Evolutionary conservation across 1,140 invertebrate species (phyloP).

Genomic region (Leptonema lineaticorne): DNA sequence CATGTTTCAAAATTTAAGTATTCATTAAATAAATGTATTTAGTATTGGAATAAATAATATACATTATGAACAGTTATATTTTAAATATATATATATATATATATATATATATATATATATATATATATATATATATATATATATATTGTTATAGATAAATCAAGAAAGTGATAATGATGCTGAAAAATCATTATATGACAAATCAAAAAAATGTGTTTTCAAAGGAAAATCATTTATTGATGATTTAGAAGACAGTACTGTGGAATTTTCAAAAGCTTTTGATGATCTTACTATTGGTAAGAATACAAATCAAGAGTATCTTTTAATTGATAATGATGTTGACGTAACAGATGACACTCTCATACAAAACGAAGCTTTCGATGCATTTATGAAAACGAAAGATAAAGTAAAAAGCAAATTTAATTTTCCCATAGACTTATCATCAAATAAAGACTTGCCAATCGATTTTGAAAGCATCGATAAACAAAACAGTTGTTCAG

Average conservation of each 20-base stretch:
- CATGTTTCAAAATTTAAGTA: not conserved
- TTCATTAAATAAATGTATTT: not conserved
- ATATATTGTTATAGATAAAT: not conserved
- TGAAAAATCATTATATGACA: not conserved
- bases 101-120: not conserved
- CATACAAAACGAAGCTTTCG: slow-evolving; percentile 4
- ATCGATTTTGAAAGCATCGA: not conserved
- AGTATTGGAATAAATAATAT: not conserved
- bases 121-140: too few relatives aligned
- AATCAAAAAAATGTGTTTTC: not conserved
- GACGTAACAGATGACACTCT: not conserved
- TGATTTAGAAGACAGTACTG: not conserved
- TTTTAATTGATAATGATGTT: not conserved
- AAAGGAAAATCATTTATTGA: not conserved
- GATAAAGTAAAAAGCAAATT: slow-evolving; percentile 21
- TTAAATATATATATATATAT: not conserved
- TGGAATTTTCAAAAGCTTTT: slow-evolving; percentile 4
- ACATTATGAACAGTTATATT: not conserved
- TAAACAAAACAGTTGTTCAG: not conserved
- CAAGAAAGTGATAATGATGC: not conserved
- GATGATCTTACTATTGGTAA: not conserved
- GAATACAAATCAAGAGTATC: not conserved
- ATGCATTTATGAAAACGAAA: slow-evolving; percentile 9
- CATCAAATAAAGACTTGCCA: not conserved
- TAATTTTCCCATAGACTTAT: not conserved